Base-by-base conservation (phyloP, 2,888 invertebrate species). In the Ophonus ardosiacus region DNA sequence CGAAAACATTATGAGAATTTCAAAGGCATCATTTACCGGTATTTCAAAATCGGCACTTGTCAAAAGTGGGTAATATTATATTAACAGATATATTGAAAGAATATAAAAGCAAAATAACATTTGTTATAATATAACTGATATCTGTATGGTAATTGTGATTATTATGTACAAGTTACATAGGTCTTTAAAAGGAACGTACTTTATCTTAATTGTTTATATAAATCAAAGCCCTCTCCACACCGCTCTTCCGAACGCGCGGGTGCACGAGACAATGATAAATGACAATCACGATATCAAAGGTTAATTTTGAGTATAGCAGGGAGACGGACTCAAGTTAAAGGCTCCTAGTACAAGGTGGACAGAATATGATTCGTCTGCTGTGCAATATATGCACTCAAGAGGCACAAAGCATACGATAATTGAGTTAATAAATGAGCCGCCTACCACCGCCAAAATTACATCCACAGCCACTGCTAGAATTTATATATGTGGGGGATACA, bases 251-350 rank as follows among this genome's bases (percentile, higher is more conserved):
- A 17, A 56, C 18, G 57, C 78, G 71, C 56, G 76, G 43, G 7
- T 76, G 61, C 76, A 63, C 78, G 76, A 85, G 85, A 86, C 85
- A 86, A 81, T 86, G 86, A 86, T 85, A 86, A 87, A 86, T 86
- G 85, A 86, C 86, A 86, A 86, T 83, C 63, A 86, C 85, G 84
- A 86, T 86, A 86, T 86, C 85, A 86, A 81, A 85, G 86, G 86
- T 86, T 86, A 87, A 87, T 31, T 38, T 81, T 85, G 63, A 51
- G 78, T 85, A 40, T 51, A 43, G 38, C n/a, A 15, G 18, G 13
- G 40, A 68, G 10, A n/a, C 24, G 15, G 24, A 4, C 24, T 56
- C 31, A 31, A 18, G 17, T 38, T 31, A 24, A 65, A 68, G 31
- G 31, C 31, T 31, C 31, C 4, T 31, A 6, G 31, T 31, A 31